These are phyloP conservation scores for Polylopha cassiicola DNA, from an alignment of 2,888 invertebrate genomes.

Conservation along the genomic window DNA sequence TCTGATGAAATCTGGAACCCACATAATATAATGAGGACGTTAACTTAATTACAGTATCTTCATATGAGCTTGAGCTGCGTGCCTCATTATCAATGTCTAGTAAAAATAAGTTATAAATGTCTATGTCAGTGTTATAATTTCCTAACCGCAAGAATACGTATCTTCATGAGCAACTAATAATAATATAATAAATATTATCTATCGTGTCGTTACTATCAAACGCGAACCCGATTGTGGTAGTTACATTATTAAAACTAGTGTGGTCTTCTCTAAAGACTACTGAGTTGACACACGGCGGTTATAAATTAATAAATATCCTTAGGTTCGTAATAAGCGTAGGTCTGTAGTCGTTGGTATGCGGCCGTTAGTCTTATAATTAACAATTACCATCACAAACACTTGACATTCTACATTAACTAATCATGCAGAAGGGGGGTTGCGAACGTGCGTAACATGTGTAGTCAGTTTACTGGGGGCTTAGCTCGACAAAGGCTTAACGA, in stretches of 20 bases:
- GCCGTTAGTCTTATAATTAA: slow-evolving; percentile 25
- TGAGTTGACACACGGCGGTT: slow-evolving; percentile 5
- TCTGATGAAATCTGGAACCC: too few relatives aligned
- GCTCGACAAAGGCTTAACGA: slow-evolving; percentile 51
- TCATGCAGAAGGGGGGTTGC: slow-evolving; percentile 76
- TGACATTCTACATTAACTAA: slow-evolving; percentile 68
- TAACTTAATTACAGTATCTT: too few relatives aligned
- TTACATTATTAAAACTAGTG: slow-evolving; percentile 3
- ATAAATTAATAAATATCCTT: slow-evolving; percentile 9
- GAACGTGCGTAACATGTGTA: slow-evolving; percentile 68
- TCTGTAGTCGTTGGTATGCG: not conserved
- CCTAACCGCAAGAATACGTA: too few relatives aligned
- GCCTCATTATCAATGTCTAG: too few relatives aligned
- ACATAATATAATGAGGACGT: too few relatives aligned
- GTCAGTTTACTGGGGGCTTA: slow-evolving; percentile 48
- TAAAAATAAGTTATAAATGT: too few relatives aligned
- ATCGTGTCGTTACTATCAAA: slow-evolving; percentile 3
- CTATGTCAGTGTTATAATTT: too few relatives aligned
- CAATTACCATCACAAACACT: slow-evolving; percentile 59
- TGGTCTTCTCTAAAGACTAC: slow-evolving; percentile 11
- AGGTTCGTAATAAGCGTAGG: slow-evolving; percentile 7
- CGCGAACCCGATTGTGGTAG: slow-evolving; percentile 1
- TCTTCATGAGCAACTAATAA: too few relatives aligned
- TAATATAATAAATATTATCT: too few relatives aligned
- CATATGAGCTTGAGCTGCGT: too few relatives aligned